Conservation (phyloP, 2,113 vertebrate genomes). For the Sclerurus mexicanus region DNA sequence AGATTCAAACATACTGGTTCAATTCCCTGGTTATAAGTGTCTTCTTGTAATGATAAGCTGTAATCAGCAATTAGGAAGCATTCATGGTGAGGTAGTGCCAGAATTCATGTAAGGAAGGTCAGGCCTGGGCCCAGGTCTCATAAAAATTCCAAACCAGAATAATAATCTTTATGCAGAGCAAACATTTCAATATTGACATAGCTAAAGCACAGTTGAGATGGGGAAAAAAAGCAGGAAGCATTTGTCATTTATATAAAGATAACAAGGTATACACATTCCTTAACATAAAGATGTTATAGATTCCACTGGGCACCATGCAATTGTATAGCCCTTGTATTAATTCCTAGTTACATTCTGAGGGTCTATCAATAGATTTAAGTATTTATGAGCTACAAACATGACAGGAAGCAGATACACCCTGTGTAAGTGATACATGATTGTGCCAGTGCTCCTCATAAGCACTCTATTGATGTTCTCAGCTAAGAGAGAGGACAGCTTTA, state of each 20-base stretch:
- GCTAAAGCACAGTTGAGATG: conserved; percentile 1
- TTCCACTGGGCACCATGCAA: not conserved
- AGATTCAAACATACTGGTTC: conserved; percentile 41
- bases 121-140: not conserved
- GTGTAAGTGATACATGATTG: not conserved
- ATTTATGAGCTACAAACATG: conserved; percentile 2
- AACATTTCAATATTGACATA: conserved; percentile 54
- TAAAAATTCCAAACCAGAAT: conserved; percentile 46
- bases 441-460: not conserved
- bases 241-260: conserved; percentile 49
- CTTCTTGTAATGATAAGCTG: conserved; percentile 40
- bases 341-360: not conserved
- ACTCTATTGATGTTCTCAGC: not conserved
- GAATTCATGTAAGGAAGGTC: conserved; percentile 18
- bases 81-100: not conserved
- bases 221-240: not conserved
- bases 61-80: conserved; percentile 35
- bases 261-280: not conserved
- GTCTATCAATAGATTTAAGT: not conserved
- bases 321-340: not conserved
- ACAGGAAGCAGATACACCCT: not conserved
- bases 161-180: conserved; percentile 50
- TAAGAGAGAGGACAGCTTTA: not conserved
- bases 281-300: not conserved
- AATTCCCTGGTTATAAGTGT: conserved; percentile 42